Evolutionary conservation across 2,888 invertebrate genomes (phyloP).

Genomic region (Ischnura elegans): DNA sequence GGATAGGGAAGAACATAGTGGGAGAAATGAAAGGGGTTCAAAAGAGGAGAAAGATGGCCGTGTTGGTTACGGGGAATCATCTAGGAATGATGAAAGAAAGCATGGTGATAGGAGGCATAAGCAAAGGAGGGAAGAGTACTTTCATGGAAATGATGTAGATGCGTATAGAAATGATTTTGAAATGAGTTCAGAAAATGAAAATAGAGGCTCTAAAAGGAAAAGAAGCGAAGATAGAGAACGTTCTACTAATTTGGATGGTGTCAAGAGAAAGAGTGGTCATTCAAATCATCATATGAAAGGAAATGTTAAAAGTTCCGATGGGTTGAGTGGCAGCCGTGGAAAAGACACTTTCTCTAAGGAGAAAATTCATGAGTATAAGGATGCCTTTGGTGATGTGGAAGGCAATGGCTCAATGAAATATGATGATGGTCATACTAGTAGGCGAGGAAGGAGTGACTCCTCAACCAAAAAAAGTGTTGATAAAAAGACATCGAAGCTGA

Average conservation of each 20-base stretch:
- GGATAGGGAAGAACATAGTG: constrained; percentile 68
- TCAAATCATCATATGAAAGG: constrained; percentile 6
- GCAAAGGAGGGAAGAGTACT: not conserved
- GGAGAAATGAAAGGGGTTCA: constrained; percentile 69
- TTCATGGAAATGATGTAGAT: not conserved
- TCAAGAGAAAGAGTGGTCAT: not conserved
- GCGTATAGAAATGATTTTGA: not conserved
- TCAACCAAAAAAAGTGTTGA: not conserved
- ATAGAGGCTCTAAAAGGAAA: not conserved
- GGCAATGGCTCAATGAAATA: not conserved
- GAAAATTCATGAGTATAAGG: not conserved
- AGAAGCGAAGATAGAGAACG: constrained; percentile 4
- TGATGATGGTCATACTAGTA: not conserved
- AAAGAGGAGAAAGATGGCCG: constrained; percentile 18
- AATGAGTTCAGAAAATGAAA: constrained; percentile 56
- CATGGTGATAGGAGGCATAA: not conserved
- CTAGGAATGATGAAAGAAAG: constrained; percentile 50
- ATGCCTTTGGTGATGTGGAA: not conserved
- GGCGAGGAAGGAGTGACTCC: not conserved
- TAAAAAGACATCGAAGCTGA: constrained; percentile 12
- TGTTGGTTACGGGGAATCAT: not conserved
- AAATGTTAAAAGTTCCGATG: not conserved
- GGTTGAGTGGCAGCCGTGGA: not conserved
- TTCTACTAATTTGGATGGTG: not conserved
- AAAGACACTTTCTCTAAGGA: not conserved